Percentiles rank a stretch among this genome's conserved stretches.
phyloP scores from a whole-genome alignment of 2,113 vertebrate species.

The Mastomys coucha region DNA sequence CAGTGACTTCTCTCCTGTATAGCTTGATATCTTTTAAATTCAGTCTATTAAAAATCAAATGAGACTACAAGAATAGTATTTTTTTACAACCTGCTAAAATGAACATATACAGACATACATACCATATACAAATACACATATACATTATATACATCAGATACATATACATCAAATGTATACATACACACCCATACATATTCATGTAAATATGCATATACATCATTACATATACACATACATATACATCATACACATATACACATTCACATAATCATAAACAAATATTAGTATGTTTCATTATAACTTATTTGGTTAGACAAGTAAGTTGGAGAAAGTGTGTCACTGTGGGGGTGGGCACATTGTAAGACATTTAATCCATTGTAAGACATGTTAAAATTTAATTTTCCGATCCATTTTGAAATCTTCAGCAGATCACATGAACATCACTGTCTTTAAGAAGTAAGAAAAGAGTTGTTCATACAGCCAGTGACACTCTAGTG shows the following conservation, averaged over 20 bases:
- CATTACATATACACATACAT: neutral
- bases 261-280: neutral
- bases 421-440: neutral
- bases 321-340: too few species aligned
- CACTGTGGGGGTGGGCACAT: too few species aligned
- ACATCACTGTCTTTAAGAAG: neutral
- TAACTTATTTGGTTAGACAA: neutral
- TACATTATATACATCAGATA: too few species aligned
- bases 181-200: accelerated
- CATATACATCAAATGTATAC: neutral
- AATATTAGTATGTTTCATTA: neutral
- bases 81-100: neutral
- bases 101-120: too few species aligned
- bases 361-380: neutral
- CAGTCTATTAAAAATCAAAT: neutral
- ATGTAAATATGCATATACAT: neutral
- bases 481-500: neutral
- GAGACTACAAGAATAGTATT: neutral
- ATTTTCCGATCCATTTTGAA: neutral
- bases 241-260: neutral
- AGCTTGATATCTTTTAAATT: neutral
- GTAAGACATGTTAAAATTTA: neutral
- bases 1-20: neutral
- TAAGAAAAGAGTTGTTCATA: neutral
- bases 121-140: neutral